Evolutionary conservation across 35 echinoderm and acorn worm species (phyloP).

Genomic region (Apostichopus japonicus): DNA sequence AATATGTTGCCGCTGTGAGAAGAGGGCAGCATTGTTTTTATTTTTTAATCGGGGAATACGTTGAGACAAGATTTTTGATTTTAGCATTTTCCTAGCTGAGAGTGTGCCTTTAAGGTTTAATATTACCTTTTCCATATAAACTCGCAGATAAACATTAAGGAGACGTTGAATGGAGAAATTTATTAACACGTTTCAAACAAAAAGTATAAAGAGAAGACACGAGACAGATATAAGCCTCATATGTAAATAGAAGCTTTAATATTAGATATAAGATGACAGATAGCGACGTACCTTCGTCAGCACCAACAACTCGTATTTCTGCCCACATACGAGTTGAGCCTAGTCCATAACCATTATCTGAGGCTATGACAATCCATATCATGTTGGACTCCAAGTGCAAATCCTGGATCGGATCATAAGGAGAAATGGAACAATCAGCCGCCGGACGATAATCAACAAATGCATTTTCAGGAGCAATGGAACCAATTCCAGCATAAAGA

Average conservation of each 20-base stretch:
- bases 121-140: too few relatives aligned
- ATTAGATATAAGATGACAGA: background rate
- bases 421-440: background rate
- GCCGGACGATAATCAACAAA: constrained; percentile 22
- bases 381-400: background rate
- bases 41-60: too few relatives aligned
- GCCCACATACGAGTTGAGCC: background rate
- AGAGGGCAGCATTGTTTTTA: too few relatives aligned
- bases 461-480: background rate
- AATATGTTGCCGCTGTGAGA: too few relatives aligned
- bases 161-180: background rate
- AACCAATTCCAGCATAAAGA: background rate
- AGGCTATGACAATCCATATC: background rate
- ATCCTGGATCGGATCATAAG: background rate
- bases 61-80: too few relatives aligned
- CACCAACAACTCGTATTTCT: background rate
- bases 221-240: too few relatives aligned
- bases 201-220: too few relatives aligned
- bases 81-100: too few relatives aligned
- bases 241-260: too few relatives aligned
- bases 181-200: background rate
- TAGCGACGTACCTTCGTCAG: background rate
- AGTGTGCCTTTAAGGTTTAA: too few relatives aligned
- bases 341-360: background rate
- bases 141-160: too few relatives aligned